Conservation (phyloP, 2,113 vertebrate genomes). For the Thymallus thymallus region DNA sequence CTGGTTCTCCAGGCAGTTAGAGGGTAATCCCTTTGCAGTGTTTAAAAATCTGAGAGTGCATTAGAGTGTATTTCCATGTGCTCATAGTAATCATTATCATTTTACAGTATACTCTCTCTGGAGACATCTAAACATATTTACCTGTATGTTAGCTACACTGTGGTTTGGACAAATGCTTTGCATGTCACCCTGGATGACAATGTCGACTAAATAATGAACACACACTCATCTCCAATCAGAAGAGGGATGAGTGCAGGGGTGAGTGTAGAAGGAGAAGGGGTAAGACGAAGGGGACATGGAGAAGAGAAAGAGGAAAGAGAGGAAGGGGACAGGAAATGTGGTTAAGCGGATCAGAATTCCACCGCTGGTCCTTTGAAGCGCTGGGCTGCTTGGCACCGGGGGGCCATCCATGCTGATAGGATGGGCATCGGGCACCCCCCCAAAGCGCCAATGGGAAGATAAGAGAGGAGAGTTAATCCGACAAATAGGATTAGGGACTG, state of each 20-base stretch:
- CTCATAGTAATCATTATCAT: not conserved
- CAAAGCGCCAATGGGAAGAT: slow-evolving; percentile 8
- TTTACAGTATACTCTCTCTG: not conserved
- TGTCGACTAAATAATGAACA: slow-evolving; percentile 12
- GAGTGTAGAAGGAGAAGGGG: not conserved
- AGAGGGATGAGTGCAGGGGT: not conserved
- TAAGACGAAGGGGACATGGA: not conserved
- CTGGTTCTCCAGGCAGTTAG: not conserved
- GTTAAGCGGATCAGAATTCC: slow-evolving; percentile 15
- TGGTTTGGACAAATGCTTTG: slow-evolving; percentile 3
- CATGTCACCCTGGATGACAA: not conserved
- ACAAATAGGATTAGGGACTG: slow-evolving; percentile 22
- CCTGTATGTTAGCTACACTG: not conserved
- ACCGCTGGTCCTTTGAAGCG: slow-evolving; percentile 14
- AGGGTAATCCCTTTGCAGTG: not conserved
- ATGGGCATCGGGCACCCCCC: not conserved
- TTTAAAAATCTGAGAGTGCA: too few species aligned
- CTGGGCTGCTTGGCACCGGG: not conserved
- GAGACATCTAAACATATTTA: not conserved
- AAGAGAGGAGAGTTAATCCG: slow-evolving; percentile 17
- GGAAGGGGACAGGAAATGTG: not conserved
- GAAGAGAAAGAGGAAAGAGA: not conserved
- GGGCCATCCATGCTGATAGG: not conserved
- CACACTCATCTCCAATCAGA: not conserved
- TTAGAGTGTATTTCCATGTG: not conserved